Conservation (phyloP, 1,140 invertebrate species). For the Adelges cooleyi region DNA sequence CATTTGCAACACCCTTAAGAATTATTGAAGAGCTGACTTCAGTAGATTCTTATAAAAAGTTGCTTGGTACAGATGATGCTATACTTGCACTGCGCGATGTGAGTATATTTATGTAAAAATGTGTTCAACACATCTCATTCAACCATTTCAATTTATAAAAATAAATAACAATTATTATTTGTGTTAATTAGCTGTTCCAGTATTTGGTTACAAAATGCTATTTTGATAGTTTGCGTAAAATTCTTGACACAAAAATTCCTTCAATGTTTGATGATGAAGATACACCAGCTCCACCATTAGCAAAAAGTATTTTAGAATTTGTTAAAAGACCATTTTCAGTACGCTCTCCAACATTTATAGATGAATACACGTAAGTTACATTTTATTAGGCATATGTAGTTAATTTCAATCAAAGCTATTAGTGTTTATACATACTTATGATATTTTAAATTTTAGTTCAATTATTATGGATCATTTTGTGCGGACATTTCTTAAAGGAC, state of each 20-base stretch:
- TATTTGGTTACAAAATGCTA: conserved; percentile 44
- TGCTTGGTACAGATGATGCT: conserved; percentile 38
- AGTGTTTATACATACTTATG: background rate
- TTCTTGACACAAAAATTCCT: conserved; percentile 61
- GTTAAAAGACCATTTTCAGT: conserved; percentile 55
- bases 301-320: conserved; percentile 61
- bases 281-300: conserved; percentile 59
- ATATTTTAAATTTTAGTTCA: background rate
- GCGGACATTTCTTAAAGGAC: conserved; percentile 18
- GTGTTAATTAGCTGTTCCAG: conserved; percentile 36
- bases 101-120: background rate
- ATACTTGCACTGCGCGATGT: conserved; percentile 32
- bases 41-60: conserved; percentile 42
- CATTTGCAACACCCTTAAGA: conserved; percentile 61
- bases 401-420: background rate
- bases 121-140: no score
- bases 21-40: conserved; percentile 68
- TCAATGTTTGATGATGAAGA: conserved; percentile 54
- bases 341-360: conserved; percentile 13
- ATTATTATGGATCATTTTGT: conserved; percentile 14
- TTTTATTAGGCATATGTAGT: background rate
- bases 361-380: conserved; percentile 30
- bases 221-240: conserved; percentile 54
- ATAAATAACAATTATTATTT: no score
- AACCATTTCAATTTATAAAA: no score